These are phyloP conservation scores for Phlogophora meticulosa DNA, from an alignment of 2,888 invertebrate species.

Conservation along the genomic window DNA sequence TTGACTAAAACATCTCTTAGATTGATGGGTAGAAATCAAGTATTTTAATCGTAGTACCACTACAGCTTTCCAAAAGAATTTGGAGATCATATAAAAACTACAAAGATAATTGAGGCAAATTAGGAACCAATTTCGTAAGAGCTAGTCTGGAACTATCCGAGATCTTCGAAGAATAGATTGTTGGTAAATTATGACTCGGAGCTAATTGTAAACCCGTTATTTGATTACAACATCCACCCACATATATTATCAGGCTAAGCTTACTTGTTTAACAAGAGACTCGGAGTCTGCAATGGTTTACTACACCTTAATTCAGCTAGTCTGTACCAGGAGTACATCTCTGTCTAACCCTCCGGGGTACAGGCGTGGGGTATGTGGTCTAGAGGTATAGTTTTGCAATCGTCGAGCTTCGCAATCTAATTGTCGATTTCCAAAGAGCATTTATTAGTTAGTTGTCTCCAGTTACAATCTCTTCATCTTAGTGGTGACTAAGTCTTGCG, in stretches of 20 bases:
- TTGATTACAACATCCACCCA: conserved; percentile 27
- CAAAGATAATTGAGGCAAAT: neutral
- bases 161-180: conserved; percentile 19
- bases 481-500: conserved; percentile 9
- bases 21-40: no score
- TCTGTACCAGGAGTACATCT: no score
- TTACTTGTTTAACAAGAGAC: conserved; percentile 21
- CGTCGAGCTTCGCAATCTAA: conserved; percentile 22
- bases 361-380: neutral
- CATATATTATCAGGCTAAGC: conserved; percentile 14
- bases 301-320: no score
- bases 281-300: conserved; percentile 22
- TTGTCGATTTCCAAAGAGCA: conserved; percentile 20
- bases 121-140: neutral
- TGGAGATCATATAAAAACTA: neutral
- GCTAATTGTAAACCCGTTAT: conserved; percentile 12
- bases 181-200: conserved; percentile 15
- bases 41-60: neutral
- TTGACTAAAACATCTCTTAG: neutral
- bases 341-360: no score
- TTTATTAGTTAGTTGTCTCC: conserved; percentile 9
- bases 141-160: neutral
- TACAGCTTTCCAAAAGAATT: neutral
- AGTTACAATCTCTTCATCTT: conserved; percentile 22
- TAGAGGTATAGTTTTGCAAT: conserved; percentile 30